These are phyloP conservation scores for Colistium nudipinnis DNA, from an alignment of 2,113 vertebrate species.

Conservation along the genomic window DNA sequence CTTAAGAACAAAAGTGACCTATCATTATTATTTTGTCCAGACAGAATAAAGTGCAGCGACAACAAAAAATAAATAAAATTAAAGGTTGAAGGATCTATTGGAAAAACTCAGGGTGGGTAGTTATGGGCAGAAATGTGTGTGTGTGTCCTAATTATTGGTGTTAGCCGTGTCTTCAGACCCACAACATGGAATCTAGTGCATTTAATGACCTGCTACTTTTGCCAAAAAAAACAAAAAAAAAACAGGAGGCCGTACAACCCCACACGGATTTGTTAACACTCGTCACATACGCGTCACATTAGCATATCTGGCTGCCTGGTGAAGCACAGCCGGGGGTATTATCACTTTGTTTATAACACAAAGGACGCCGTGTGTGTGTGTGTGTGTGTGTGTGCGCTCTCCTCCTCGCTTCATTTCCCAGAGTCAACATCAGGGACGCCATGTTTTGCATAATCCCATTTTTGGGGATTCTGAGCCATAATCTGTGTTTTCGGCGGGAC, in stretches of 20 bases:
- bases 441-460: constrained; percentile 46
- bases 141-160: constrained; percentile 53
- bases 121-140: constrained; percentile 43
- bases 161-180: constrained; percentile 54
- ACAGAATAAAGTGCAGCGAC: not conserved
- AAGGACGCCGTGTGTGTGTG: constrained; percentile 36
- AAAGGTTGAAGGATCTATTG: constrained; percentile 10
- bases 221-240: no score
- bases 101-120: constrained; percentile 26
- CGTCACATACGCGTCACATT: constrained; percentile 64
- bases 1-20: constrained; percentile 44
- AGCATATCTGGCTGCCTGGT: constrained; percentile 75
- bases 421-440: constrained; percentile 41
- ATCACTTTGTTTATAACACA: constrained; percentile 72
- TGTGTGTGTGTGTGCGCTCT: constrained; percentile 24
- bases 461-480: constrained; percentile 63
- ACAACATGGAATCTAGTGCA: constrained; percentile 49
- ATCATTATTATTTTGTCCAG: constrained; percentile 19
- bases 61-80: no score
- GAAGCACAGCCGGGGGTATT: constrained; percentile 63
- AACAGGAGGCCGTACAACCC: constrained; percentile 43
- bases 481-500: constrained; percentile 52
- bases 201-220: constrained; percentile 69
- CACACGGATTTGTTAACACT: constrained; percentile 62
- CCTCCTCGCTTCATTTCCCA: constrained; percentile 43